Base-by-base conservation (phyloP, 2,797 vertebrate species). In the Myoxocephalus aenaeus region DNA sequence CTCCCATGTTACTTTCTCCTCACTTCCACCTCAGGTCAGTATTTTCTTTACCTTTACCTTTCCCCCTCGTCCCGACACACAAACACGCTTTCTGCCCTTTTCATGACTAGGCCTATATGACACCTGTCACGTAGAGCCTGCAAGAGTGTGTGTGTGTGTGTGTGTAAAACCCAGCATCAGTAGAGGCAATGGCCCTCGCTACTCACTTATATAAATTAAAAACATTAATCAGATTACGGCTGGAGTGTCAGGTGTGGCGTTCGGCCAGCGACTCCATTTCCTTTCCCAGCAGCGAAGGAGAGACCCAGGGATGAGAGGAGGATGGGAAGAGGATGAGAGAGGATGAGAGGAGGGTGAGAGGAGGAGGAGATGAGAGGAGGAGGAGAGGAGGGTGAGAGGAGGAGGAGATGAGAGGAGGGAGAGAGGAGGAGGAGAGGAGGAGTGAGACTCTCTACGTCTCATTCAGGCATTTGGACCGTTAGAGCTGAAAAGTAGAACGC, bases 171-270 rank as follows among this genome's bases (percentile, higher is more conserved):
- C n/a, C 2, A 68, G 18, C 73, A 57, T 80, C 64, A 14, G 79
- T 71, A 75, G 77, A 80, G 32, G 70, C 78, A 82, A 42, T 77
- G 67, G 42, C 62, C 44, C 57, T 93, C 81, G 83, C 90, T 84
- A 84, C 88, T 92, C 93, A 95, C 93, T 96, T 95, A 96, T 65
- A 93, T 87, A 96, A 96, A 96, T 96, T 94, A 95, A 95, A 96
- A 89, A 89, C 90, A 96, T 96, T 95, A 90, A 94, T 96, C 94
- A 95, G 88, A 93, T 94, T 94, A 95, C 94, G 91, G 86, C 63
- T 76, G 38, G 86, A 74, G 90, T 94, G 90, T 94, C 92, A 92
- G 85, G 87, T 91, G 82, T 87, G 92, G 92, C 91, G 63, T 82
- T 75, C 2, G 82, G 95, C 92, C 94, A 90, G 91, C 78, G 75